Evolutionary conservation across 2,797 vertebrate species (phyloP).

Genomic region (Austrolebias charrua): DNA sequence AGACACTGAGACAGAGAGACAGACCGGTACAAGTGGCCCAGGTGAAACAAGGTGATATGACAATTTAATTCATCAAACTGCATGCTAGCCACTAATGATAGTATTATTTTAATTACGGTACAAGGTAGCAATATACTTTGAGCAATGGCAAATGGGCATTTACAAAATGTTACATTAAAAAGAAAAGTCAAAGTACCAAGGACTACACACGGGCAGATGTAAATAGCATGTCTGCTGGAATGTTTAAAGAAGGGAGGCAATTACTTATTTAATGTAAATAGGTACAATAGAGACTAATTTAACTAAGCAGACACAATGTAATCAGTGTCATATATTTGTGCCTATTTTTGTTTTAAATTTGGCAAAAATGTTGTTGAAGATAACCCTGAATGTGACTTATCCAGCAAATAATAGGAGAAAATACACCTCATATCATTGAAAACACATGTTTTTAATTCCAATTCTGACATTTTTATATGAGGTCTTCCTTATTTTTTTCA

Average conservation of each 20-base stretch:
- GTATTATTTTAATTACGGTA: conserved; percentile 63
- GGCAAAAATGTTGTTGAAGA: not conserved
- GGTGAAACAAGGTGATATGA: conserved; percentile 71
- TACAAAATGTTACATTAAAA: conserved; percentile 41
- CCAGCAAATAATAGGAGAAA: not conserved
- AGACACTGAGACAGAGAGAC: conserved; percentile 40
- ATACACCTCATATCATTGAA: not conserved
- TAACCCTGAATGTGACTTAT: conserved; percentile 1
- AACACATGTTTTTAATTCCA: conserved; percentile 22
- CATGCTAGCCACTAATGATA: conserved; percentile 64
- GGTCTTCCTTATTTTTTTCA: conserved; percentile 61
- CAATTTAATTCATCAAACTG: conserved; percentile 74
- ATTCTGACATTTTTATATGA: conserved; percentile 47
- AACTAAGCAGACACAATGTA: conserved; percentile 10
- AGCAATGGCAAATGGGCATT: conserved; percentile 50
- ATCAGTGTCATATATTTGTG: not conserved
- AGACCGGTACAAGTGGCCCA: conserved; percentile 48
- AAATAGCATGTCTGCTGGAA: conserved; percentile 36
- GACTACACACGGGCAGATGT: conserved; percentile 38
- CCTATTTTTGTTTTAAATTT: conserved; percentile 8
- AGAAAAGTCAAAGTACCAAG: conserved; percentile 58
- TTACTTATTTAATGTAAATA: conserved; percentile 25
- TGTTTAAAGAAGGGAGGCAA: conserved; percentile 26
- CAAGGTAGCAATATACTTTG: conserved; percentile 50
- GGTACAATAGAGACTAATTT: conserved; percentile 14